Percentiles rank a stretch among this genome's conserved stretches.
Conservation (phyloP, 2,113 vertebrate genomes). For the Proteles cristata region DNA sequence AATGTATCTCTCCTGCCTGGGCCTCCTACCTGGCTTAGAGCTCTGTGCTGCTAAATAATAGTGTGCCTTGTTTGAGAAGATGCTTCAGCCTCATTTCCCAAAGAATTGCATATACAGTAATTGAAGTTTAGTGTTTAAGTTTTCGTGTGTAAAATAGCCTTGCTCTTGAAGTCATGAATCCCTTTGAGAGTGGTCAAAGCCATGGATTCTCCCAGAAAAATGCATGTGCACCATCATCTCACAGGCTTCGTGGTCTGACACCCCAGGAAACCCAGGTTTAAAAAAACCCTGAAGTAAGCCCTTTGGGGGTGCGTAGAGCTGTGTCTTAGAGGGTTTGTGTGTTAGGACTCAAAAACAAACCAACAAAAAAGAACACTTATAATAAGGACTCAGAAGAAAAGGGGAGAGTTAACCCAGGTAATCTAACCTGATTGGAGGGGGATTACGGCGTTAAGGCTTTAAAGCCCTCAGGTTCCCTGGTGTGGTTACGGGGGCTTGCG, state of each 20-base stretch:
- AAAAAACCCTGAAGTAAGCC: background rate
- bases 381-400: background rate
- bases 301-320: background rate
- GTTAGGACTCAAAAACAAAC: background rate
- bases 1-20: background rate
- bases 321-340: background rate
- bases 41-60: background rate
- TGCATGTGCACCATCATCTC: fast-evolving
- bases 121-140: background rate
- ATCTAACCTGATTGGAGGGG: background rate
- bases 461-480: background rate
- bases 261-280: background rate
- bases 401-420: background rate
- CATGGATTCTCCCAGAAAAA: background rate
- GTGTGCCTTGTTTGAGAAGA: background rate
- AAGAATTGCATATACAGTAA: background rate
- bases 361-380: background rate
- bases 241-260: background rate
- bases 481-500: background rate
- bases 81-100: background rate
- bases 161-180: background rate
- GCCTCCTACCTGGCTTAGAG: background rate
- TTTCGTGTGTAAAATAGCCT: background rate
- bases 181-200: background rate
- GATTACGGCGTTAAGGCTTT: background rate